These are phyloP conservation scores for Xylophagus ater DNA, from an alignment of 2,888 invertebrate species.

Conservation along the genomic window DNA sequence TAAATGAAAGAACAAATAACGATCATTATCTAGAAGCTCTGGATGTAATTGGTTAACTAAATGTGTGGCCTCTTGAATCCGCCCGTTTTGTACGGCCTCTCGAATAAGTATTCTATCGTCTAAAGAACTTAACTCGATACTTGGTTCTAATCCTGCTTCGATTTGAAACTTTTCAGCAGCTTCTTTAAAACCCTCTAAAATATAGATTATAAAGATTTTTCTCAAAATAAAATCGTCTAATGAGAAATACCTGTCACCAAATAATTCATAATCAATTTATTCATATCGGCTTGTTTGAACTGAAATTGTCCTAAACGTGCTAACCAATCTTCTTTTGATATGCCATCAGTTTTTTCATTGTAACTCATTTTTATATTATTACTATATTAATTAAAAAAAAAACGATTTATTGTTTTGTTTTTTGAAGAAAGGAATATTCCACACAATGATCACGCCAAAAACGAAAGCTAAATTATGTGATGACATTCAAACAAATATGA, in stretches of 20 bases:
- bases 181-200: conserved; percentile 82
- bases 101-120: conserved; percentile 87
- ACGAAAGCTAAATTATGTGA: too few relatives aligned
- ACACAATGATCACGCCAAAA: too few relatives aligned
- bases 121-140: conserved; percentile 68
- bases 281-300: conserved; percentile 86
- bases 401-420: too few relatives aligned
- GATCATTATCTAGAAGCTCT: conserved; percentile 86
- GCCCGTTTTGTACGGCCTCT: conserved; percentile 85
- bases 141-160: conserved; percentile 78
- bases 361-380: conserved; percentile 37
- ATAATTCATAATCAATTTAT: conserved; percentile 97
- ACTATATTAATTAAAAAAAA: neutral
- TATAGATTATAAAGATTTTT: neutral
- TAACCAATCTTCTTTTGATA: conserved; percentile 38
- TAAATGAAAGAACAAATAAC: conserved; percentile 90
- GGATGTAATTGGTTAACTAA: conserved; percentile 91
- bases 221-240: neutral
- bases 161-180: conserved; percentile 93
- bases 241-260: conserved; percentile 71
- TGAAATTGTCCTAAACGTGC: conserved; percentile 45
- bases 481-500: too few relatives aligned
- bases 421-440: too few relatives aligned
- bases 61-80: conserved; percentile 85
- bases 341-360: conserved; percentile 34